Percentiles rank a stretch among this genome's conserved stretches.
These are phyloP conservation scores for Caenorhabditis drosophilae DNA, from an alignment of 2,888 invertebrate genomes.

Conservation along the genomic window DNA sequence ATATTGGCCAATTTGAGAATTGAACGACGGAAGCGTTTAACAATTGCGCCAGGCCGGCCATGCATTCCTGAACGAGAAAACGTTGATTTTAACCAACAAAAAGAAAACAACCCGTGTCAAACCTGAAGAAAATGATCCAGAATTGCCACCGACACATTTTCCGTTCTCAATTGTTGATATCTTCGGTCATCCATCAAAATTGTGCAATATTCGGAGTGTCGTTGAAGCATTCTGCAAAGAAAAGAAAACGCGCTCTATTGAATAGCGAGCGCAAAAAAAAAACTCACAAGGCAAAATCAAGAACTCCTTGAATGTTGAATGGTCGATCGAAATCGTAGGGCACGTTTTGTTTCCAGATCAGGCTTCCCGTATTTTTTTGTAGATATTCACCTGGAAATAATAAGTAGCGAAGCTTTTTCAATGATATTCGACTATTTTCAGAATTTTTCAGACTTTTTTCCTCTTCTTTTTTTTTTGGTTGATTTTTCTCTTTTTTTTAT, in stretches of 20 bases:
- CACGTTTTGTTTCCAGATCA: slow-evolving; percentile 54
- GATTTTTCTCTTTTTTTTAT: too few species aligned
- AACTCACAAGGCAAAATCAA: slow-evolving; percentile 48
- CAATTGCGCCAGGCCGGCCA: slow-evolving; percentile 55
- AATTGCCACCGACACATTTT: slow-evolving; percentile 53
- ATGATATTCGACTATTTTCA: too few species aligned
- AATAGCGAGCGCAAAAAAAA: slow-evolving; percentile 17
- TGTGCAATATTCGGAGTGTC: slow-evolving; percentile 55
- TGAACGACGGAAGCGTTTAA: slow-evolving; percentile 62
- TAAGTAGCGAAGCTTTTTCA: too few species aligned
- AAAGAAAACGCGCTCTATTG: too few species aligned
- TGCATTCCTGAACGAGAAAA: slow-evolving; percentile 58
- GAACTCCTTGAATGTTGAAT: slow-evolving; percentile 56
- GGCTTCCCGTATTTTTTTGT: slow-evolving; percentile 41
- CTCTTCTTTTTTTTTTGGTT: too few species aligned
- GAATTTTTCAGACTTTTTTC: slow-evolving; percentile 7
- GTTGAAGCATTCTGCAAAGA: slow-evolving; percentile 52
- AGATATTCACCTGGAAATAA: slow-evolving; percentile 32
- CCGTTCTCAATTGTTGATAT: slow-evolving; percentile 37
- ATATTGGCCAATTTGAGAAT: slow-evolving; percentile 65
- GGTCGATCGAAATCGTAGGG: slow-evolving; percentile 55
- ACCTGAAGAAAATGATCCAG: slow-evolving; percentile 65
- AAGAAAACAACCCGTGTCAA: slow-evolving; percentile 1
- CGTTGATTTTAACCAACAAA: neutral
- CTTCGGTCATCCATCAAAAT: slow-evolving; percentile 47